These are phyloP conservation scores for Coreoperca whiteheadi DNA, from an alignment of 2,113 vertebrate species.

Conservation along the genomic window DNA sequence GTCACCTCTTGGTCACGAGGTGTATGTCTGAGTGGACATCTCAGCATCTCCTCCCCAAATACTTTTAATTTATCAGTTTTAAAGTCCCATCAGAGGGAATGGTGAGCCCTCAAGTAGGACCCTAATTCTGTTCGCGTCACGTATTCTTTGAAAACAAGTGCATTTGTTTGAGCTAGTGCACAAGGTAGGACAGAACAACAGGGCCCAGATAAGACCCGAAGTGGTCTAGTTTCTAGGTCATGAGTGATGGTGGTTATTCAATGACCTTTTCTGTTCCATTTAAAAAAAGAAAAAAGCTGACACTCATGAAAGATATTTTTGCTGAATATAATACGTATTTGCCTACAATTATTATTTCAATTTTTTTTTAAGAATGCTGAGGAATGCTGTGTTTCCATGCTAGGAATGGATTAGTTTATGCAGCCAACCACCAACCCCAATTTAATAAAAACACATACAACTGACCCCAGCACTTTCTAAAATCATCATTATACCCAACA, in stretches of 20 bases:
- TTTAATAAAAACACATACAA: no score
- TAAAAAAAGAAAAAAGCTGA: background rate
- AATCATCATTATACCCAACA: background rate
- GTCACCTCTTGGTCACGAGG: no score
- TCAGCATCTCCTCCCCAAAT: no score
- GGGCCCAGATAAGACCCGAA: background rate
- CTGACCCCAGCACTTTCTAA: background rate
- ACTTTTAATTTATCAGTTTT: no score
- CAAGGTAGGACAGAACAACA: background rate
- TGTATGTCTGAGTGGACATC: no score
- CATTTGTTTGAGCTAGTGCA: background rate
- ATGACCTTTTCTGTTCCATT: background rate
- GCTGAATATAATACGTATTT: background rate
- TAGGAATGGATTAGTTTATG: no score
- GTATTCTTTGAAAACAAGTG: background rate
- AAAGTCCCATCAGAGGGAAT: background rate
- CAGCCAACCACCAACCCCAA: background rate
- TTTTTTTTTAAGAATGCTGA: no score
- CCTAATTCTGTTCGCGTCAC: background rate
- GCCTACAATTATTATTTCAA: background rate
- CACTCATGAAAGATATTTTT: background rate
- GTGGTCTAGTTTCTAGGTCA: background rate
- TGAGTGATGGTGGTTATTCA: background rate
- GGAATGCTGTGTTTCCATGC: no score
- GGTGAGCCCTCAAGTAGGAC: background rate